Base-by-base conservation (phyloP, 2,797 vertebrate species). In the Aeoliscus strigatus region DNA sequence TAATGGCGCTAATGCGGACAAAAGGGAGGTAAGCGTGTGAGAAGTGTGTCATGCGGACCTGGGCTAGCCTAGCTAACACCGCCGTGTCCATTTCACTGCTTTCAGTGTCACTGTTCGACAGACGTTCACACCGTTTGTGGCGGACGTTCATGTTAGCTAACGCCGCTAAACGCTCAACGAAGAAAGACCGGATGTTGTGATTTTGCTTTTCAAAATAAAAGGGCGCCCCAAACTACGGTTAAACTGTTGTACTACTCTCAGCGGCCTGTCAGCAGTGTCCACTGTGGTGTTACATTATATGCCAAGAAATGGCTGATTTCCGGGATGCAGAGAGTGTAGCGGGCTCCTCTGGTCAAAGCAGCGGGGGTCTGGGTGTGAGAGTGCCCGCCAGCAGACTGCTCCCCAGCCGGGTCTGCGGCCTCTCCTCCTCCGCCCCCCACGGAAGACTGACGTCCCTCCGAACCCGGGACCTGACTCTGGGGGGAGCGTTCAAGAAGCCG, bases 401-500 rank as follows among this genome's bases (percentile, higher is more conserved):
- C 4, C 35, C 64, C 0, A 72, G 68, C 16, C 67, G 75, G 9
- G 31, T 39, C 14, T 41, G 63, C 21, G 48, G 25, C 31, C 7
- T 75, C 9, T 57, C 78, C 24, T 49, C 76, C 21, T 51, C 74
- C 0, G 4, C 70, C 10, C 65, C 82, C 0, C 70, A 83, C 8
- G 85, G 79, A 43, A 79, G 88, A 49, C 79, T 90, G 26, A 76
- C 83, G 5, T 87, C 87, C 6, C 72, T 90, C 26, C 77, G 84
- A 18, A 87, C 81, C 57, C 82, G 88, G 52, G 88, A 90, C 60
- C 63, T 90, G 25, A 90, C 88, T 0, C 69, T 90, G 29, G 85
- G 87, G 3, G 88, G 87, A 11, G 67, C 69, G 14, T 68, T 75
- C 32, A 90, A 88, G 33, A 83, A 81, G 28, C 9, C 70, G 4